Evolutionary conservation across 1,140 invertebrate genomes (phyloP), one percentile per base, ranked within the genome.

Genomic region (Aplysia californica): DNA sequence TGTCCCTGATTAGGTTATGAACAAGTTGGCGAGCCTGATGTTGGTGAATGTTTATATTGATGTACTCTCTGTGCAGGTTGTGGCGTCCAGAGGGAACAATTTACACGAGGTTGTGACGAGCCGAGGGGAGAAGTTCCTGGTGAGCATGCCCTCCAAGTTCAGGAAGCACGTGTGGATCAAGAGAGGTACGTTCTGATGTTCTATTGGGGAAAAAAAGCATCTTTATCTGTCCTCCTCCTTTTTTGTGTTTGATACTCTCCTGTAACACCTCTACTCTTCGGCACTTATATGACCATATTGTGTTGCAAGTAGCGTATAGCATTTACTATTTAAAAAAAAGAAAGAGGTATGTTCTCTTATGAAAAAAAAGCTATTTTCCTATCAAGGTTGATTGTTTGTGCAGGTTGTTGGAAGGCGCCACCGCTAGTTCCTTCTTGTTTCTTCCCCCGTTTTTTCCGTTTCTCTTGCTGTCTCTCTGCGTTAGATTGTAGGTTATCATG

Each of bases 131-230:
- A 91, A 82, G 75, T 97, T 93, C 85, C 89, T 96, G 29, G 95
- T 94, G 20, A 96, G 95, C 31, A 97, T 98, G 96, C 96, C 97
- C 55, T 93, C 92, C 1, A 98, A 97, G 87, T 98, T 97, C 87
- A 92, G 97, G 4, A 94, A 94, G 85, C 95, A 94, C 85, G 93
- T 97, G 23, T 98, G 95, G 95, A 93, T 98, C 0, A 97, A 96
- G 90, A 91, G 94, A 82, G 95, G 95, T 77, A 85, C 20, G 66
- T 10, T 15, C n/a, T n/a, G n/a, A n/a, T n/a, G n/a, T n/a, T n/a
- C n/a, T n/a, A n/a, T n/a, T n/a, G n/a, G n/a, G n/a, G n/a, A n/a
- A n/a, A n/a, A n/a, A n/a, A n/a, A n/a, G n/a, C n/a, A n/a, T n/a
- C n/a, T n/a, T n/a, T n/a, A n/a, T n/a, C n/a, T n/a, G n/a, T n/a